phyloP scores from a whole-genome alignment of 2,797 vertebrate genomes.

The Astyanax mexicanus region DNA sequence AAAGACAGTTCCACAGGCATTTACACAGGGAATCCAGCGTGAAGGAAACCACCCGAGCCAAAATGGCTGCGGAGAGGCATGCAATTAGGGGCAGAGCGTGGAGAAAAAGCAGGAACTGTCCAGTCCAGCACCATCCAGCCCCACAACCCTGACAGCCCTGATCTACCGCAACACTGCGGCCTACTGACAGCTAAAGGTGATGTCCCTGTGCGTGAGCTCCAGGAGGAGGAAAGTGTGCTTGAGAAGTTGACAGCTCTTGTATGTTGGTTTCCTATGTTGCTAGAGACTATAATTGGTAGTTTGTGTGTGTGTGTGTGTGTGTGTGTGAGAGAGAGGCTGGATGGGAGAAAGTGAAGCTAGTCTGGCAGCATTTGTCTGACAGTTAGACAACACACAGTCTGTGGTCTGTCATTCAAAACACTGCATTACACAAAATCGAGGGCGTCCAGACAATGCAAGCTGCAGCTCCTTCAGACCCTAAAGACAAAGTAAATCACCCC shows the following conservation, averaged over 20 bases:
- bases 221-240: conserved; percentile 34
- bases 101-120: conserved; percentile 30
- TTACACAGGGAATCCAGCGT: not conserved
- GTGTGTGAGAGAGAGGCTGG: conserved; percentile 18
- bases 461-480: not conserved
- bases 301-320: conserved; percentile 49
- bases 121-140: conserved; percentile 37
- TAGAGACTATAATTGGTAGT: conserved; percentile 65
- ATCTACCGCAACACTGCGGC: conserved; percentile 25
- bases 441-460: conserved; percentile 27
- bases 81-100: conserved; percentile 35
- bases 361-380: conserved; percentile 57
- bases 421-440: conserved; percentile 36
- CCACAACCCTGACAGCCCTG: conserved; percentile 41
- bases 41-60: not conserved
- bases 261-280: conserved; percentile 58
- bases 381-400: conserved; percentile 65
- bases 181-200: conserved; percentile 51
- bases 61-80: conserved; percentile 14
- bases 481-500: not conserved
- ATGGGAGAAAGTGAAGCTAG: conserved; percentile 15
- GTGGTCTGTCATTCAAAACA: conserved; percentile 67
- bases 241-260: conserved; percentile 48
- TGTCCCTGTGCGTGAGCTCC: conserved; percentile 31
- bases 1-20: not conserved